phyloP scores from a whole-genome alignment of 2,797 vertebrate species.

The Artibeus lituratus region DNA sequence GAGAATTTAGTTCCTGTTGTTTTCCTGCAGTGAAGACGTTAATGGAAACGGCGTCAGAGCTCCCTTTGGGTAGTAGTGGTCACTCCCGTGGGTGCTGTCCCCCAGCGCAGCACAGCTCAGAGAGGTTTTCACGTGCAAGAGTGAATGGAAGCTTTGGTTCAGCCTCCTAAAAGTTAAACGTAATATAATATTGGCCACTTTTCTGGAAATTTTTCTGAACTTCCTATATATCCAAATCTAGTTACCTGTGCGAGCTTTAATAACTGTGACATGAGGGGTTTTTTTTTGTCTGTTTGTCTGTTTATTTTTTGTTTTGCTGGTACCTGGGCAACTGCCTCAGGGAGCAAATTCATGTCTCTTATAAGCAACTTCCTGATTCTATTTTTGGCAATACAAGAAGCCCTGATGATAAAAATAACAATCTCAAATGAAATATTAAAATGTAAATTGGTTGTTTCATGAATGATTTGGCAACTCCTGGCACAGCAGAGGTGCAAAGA shows the following conservation, averaged over 20 bases:
- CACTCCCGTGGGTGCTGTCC: slow-evolving; percentile 18
- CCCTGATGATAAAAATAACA: slow-evolving; percentile 55
- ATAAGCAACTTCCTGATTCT: slow-evolving; percentile 47
- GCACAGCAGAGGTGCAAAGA: background rate
- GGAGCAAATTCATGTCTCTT: slow-evolving; percentile 61
- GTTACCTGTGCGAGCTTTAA: slow-evolving; percentile 72
- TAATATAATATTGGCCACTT: slow-evolving; percentile 75
- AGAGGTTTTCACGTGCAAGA: slow-evolving; percentile 63
- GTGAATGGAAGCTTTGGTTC: slow-evolving; percentile 64
- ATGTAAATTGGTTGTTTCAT: slow-evolving; percentile 18
- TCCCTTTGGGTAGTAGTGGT: slow-evolving; percentile 64
- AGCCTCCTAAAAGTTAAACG: slow-evolving; percentile 74
- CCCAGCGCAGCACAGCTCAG: slow-evolving; percentile 27
- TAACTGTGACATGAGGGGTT: slow-evolving; percentile 59
- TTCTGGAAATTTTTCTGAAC: slow-evolving; percentile 78
- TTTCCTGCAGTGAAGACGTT: slow-evolving; percentile 78
- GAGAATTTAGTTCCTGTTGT: slow-evolving; percentile 75
- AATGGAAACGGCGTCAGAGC: slow-evolving; percentile 72
- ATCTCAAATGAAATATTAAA: slow-evolving; percentile 59
- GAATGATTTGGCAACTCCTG: slow-evolving; percentile 37
- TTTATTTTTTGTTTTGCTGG: background rate
- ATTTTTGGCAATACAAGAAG: slow-evolving; percentile 38
- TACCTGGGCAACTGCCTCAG: slow-evolving; percentile 63
- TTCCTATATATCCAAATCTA: slow-evolving; percentile 78
- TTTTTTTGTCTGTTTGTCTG: background rate